A percentile compares a stretch with the other conserved stretches of the same genome.
Evolutionary conservation across 2,797 vertebrate genomes (phyloP).

Genomic region (Valencia hispanica): DNA sequence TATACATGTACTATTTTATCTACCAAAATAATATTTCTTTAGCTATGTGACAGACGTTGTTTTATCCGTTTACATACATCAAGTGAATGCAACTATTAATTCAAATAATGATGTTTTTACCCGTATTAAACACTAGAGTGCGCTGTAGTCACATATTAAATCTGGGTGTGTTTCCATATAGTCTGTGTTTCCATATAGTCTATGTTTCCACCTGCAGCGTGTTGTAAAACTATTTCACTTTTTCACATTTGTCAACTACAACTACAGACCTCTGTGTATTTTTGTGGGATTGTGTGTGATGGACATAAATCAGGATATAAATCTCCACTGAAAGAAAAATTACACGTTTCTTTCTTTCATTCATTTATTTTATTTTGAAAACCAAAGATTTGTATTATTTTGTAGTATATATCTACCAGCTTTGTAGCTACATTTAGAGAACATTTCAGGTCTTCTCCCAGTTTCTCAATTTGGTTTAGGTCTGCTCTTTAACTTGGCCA

Average conservation of each 20-base stretch:
- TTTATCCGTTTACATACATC: not conserved
- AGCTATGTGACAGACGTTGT: not conserved
- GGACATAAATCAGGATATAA: not conserved
- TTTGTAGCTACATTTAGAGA: not conserved
- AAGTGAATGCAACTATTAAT: conserved; percentile 40
- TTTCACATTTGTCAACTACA: not conserved
- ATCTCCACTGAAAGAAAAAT: not conserved
- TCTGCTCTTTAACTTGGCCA: too few species aligned
- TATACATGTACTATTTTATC: not conserved
- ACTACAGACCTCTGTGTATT: not conserved
- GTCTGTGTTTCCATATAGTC: too few species aligned
- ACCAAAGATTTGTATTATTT: too few species aligned
- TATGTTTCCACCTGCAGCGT: too few species aligned
- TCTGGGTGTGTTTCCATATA: too few species aligned
- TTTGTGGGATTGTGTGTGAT: not conserved
- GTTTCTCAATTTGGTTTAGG: not conserved
- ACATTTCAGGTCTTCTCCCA: not conserved
- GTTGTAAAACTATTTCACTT: not conserved
- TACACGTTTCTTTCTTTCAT: too few species aligned
- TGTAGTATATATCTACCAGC: not conserved
- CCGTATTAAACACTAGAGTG: conserved; percentile 30
- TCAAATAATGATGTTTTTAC: not conserved
- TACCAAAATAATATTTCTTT: not conserved
- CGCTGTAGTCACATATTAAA: conserved; percentile 10
- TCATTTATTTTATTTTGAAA: too few species aligned